Evolutionary conservation across 1,140 invertebrate genomes (phyloP), one percentile per base, ranked within the genome.

Genomic region (Popillia japonica): DNA sequence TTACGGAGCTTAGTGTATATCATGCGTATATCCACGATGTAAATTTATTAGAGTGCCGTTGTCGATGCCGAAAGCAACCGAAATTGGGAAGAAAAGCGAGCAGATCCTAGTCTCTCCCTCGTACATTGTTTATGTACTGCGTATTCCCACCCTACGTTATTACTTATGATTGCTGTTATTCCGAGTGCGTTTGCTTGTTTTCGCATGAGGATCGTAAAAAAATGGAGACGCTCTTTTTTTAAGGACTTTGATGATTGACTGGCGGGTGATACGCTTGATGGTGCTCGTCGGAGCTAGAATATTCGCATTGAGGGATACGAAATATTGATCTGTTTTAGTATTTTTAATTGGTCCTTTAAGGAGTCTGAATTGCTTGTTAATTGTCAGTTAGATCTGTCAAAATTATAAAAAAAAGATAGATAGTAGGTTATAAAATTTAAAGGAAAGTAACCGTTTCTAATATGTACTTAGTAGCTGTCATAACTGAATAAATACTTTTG

Each of bases 161-260:
- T 74, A 74, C 22, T 74, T 74, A 68, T 68, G 17, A 74, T 74
- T 74, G 72, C 41, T 41, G 20, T 74, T 74, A 74, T 74, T 74
- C 41, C 72, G 72, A 74, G 72, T 74, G 72, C 72, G 20, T 74
- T 74, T 74, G 41, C 40, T 74, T 74, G 72, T 74, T 44, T 44
- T 27, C 34, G 40, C 34, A 8, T 40, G 40, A 74, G n/a, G 41
- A 23, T 34, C 27, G 20, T 27, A 55, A 6, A n/a, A 34, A 22
- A 27, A 68, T 23, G 20, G 14, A 23, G 3, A 68, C 9, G 61
- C 22, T 8, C 11, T 27, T 68, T 27, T 64, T 22, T 23, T 64
- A 11, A 17, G 22, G 61, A 20, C 27, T 7, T 20, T 11, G 4
- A 34, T 27, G 27, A 68, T 68, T 14, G 7, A 34, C 20, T 27